Evolutionary conservation across 2,888 invertebrate species (phyloP).

Genomic region (Aspidapion aeneum): DNA sequence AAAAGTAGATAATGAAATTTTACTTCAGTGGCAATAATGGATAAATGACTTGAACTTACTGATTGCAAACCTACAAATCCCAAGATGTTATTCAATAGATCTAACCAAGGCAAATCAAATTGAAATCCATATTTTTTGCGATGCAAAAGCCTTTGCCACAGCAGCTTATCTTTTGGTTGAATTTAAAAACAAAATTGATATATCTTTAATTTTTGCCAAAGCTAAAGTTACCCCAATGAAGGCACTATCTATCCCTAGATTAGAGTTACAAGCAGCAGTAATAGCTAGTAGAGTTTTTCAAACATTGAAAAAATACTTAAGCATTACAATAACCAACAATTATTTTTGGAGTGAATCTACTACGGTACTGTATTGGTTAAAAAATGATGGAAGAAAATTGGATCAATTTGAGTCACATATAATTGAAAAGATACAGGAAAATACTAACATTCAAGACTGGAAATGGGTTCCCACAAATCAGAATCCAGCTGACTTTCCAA

Average conservation of each 20-base stretch:
- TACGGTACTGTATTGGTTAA: not conserved
- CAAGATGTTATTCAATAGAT: not conserved
- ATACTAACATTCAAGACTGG: not conserved
- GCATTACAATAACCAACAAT: not conserved
- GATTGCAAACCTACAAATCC: not conserved
- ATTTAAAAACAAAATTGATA: not conserved
- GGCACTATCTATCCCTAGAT: not conserved
- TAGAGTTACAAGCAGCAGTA: not conserved
- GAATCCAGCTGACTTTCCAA: not conserved
- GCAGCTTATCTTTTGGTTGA: not conserved
- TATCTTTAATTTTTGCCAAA: not conserved
- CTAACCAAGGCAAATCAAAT: not conserved
- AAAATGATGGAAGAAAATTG: not conserved
- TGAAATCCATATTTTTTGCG: not conserved
- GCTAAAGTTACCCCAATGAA: not conserved
- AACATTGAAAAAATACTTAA: not conserved
- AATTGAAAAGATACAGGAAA: not conserved
- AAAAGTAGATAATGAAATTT: not conserved
- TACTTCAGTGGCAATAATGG: no score
- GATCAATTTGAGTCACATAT: not conserved
- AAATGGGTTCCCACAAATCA: not conserved
- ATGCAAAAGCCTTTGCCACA: not conserved
- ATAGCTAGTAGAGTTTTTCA: not conserved
- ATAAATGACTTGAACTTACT: not conserved
- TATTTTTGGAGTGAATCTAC: not conserved